These are phyloP conservation scores for Peucedramus taeniatus DNA, from an alignment of 2,113 vertebrate genomes.

Conservation along the genomic window DNA sequence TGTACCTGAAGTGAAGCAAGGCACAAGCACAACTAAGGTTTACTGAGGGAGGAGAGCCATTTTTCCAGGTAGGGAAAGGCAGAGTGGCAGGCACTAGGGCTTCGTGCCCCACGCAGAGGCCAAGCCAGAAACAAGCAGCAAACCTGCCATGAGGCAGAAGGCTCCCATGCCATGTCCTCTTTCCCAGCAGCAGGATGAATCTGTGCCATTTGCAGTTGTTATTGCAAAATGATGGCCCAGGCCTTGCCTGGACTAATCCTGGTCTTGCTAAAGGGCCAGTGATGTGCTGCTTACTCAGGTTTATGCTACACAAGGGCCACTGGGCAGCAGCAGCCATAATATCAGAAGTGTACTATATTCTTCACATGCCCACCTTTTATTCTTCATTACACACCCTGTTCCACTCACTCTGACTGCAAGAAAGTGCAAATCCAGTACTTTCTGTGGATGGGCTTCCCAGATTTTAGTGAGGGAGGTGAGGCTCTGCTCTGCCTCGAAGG, in stretches of 20 bases:
- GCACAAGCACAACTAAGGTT: background rate
- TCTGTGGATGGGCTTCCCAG: background rate
- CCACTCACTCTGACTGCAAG: background rate
- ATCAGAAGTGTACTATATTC: background rate
- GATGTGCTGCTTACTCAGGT: background rate
- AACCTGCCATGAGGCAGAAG: background rate
- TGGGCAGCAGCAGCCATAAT: background rate
- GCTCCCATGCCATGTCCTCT: background rate
- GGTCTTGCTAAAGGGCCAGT: background rate
- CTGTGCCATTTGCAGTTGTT: rapidly evolving
- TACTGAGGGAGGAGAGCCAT: background rate
- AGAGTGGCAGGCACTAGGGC: background rate
- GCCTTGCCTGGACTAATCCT: background rate
- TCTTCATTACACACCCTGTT: background rate
- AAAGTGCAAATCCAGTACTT: background rate
- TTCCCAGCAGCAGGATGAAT: background rate
- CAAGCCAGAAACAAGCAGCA: background rate
- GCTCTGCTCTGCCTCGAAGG: background rate
- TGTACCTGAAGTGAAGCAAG: background rate
- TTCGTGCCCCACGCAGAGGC: background rate
- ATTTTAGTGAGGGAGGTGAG: background rate
- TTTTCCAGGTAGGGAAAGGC: background rate
- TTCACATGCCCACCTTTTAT: background rate
- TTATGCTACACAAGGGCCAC: rapidly evolving
- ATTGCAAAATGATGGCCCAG: background rate